Evolutionary conservation across 2,888 invertebrate genomes (phyloP).

Genomic region (Leptura quadrifasciata): DNA sequence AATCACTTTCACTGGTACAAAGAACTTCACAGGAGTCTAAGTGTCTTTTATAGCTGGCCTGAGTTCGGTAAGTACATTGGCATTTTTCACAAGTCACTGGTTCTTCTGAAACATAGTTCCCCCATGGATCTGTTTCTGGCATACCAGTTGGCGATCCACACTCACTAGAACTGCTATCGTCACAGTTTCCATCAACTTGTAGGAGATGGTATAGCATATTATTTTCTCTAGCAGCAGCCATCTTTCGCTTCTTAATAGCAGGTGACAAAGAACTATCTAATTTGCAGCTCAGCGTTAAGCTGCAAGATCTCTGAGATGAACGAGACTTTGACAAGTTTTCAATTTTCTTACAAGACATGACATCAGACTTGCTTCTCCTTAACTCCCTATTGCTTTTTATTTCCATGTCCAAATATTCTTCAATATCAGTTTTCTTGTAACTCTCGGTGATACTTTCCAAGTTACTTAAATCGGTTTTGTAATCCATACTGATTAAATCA

Average conservation of each 20-base stretch:
- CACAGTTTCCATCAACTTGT: conserved; percentile 77
- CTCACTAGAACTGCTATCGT: conserved; percentile 75
- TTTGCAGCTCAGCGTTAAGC: conserved; percentile 83
- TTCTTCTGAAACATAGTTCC: conserved; percentile 77
- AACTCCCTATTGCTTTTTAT: conserved; percentile 75
- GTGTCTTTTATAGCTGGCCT: conserved; percentile 88
- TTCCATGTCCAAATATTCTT: conserved; percentile 77
- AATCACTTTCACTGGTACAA: conserved; percentile 88
- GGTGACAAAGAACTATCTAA: conserved; percentile 79
- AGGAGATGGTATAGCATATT: conserved; percentile 73
- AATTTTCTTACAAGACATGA: conserved; percentile 73
- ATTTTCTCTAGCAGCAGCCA: conserved; percentile 69
- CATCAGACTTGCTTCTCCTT: conserved; percentile 81
- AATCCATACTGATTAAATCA: conserved; percentile 80
- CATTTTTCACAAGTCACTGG: conserved; percentile 92
- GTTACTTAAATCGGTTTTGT: conserved; percentile 69
- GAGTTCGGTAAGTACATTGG: conserved; percentile 89
- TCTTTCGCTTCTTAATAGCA: conserved; percentile 82
- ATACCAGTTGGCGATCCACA: conserved; percentile 69
- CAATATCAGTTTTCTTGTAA: conserved; percentile 67
- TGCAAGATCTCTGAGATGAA: conserved; percentile 80
- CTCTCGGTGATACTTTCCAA: conserved; percentile 67
- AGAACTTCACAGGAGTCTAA: conserved; percentile 86
- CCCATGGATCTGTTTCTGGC: conserved; percentile 64
- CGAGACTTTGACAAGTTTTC: conserved; percentile 65